Conservation (phyloP, 1,140 invertebrate species). For the Euura saliciscinereae region DNA sequence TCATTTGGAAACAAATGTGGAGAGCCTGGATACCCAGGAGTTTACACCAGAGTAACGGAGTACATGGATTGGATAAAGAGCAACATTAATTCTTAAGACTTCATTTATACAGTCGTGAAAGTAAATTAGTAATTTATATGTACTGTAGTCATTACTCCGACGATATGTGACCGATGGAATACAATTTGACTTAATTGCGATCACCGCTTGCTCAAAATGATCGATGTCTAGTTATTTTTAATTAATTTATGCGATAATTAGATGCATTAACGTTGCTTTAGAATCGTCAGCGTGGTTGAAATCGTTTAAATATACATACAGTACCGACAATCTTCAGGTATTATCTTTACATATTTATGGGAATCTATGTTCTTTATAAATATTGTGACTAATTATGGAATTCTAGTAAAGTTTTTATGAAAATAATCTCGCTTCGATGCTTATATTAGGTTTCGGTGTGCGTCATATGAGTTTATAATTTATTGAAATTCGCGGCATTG, state of each 20-base stretch:
- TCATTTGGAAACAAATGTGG: conserved; percentile 92
- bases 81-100: conserved; percentile 43
- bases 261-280: too few species aligned
- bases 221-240: too few species aligned
- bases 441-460: background rate
- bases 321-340: background rate
- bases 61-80: conserved; percentile 67
- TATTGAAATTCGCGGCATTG: too few species aligned
- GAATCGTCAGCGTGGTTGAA: too few species aligned
- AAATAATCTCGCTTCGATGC: background rate
- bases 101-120: background rate
- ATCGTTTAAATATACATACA: too few species aligned
- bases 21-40: conserved; percentile 84
- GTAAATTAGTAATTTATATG: too few species aligned
- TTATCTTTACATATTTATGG: background rate
- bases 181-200: too few species aligned
- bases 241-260: too few species aligned
- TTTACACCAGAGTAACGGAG: conserved; percentile 73
- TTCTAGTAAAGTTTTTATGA: background rate
- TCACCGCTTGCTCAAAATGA: too few species aligned
- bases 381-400: background rate
- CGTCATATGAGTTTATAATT: background rate
- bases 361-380: background rate
- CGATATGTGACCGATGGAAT: too few species aligned
- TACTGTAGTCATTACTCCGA: too few species aligned